Base-by-base conservation (phyloP, 2,888 invertebrate genomes). In the Leucania comma region DNA sequence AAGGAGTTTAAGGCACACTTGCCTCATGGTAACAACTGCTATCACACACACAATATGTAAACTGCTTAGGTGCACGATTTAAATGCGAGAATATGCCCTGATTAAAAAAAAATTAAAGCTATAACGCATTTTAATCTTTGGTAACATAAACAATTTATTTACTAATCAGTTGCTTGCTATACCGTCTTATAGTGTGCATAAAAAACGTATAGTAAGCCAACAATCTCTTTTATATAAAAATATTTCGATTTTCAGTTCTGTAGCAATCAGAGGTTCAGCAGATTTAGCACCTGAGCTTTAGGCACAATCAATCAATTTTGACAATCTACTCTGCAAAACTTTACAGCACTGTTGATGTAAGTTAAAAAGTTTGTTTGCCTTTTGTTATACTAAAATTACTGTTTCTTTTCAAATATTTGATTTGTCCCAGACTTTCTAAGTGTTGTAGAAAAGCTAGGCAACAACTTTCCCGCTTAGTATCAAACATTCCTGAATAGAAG, bases 331-430 rank as follows among this genome's bases (percentile, higher is more conserved):
- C 1, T 26, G 17, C 9, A 48, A 32, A 71, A 78, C 38, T 50
- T 59, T n/a, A 32, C 14, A 5, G 10, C 14, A 35, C 20, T 35
- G 32, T 76, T 57, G 56, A 50, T 56, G 48, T 22, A 26, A 14
- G 48, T 50, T 38, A 14, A 57, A 75, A 42, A 50, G n/a, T 75
- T 42, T 9, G 1, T 26, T 74, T 32, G 2, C 32, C 38, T 38
- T 53, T 35, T 22, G 26, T 53, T 53, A 54, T 35, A 38, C 35
- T 70, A 38, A 56, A 71, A 53, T 53, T 46, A 2, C 22, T 26
- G 22, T 71, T 74, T 35, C 51, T 53, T 60, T 35, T 53, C 14
- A 24, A 38, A 48, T 54, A 24, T 69, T 50, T 38, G 24, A 77
- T 38, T 29, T 9, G 14, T 26, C 46, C 5, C 20, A 46, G 46